Evolutionary conservation across 2,888 invertebrate genomes (phyloP).

Genomic region (Blomia tropicalis): DNA sequence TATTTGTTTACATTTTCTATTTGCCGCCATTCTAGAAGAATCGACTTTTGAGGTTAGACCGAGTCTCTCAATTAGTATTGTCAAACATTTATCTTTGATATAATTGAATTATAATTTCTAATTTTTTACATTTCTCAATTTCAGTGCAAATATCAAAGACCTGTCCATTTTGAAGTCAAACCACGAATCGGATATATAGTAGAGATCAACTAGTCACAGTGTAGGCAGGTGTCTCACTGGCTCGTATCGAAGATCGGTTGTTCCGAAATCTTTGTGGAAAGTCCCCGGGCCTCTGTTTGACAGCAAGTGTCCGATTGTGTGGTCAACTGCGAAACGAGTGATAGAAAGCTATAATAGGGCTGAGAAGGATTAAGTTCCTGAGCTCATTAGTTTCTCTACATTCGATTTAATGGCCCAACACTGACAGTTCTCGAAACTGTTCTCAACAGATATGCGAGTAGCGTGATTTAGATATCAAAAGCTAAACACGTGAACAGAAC

Average conservation of each 20-base stretch:
- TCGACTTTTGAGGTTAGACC: no score
- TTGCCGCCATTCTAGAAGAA: no score
- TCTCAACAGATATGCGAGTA: constrained; percentile 12
- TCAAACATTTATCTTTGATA: no score
- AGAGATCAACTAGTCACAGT: no score
- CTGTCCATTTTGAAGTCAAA: no score
- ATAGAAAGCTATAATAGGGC: not conserved
- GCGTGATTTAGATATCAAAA: not conserved
- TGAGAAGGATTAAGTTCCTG: constrained; percentile 14
- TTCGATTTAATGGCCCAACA: no score
- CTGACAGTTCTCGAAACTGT: not conserved
- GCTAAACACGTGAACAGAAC: constrained; percentile 14
- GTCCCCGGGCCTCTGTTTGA: constrained; percentile 8
- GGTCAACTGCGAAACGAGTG: not conserved
- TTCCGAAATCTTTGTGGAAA: not conserved
- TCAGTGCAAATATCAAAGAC: no score
- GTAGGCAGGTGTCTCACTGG: constrained; percentile 14
- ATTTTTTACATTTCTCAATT: no score
- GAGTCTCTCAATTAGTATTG: no score
- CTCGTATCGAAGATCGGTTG: constrained; percentile 8
- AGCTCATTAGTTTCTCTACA: constrained; percentile 12
- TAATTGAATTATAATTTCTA: no score
- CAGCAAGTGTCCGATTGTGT: constrained; percentile 2
- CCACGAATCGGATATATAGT: no score
- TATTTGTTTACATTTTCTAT: no score